Evolutionary conservation across 2,888 invertebrate genomes (phyloP), one percentile per base, ranked within the genome.

Genomic region (Hydraecia micacea): DNA sequence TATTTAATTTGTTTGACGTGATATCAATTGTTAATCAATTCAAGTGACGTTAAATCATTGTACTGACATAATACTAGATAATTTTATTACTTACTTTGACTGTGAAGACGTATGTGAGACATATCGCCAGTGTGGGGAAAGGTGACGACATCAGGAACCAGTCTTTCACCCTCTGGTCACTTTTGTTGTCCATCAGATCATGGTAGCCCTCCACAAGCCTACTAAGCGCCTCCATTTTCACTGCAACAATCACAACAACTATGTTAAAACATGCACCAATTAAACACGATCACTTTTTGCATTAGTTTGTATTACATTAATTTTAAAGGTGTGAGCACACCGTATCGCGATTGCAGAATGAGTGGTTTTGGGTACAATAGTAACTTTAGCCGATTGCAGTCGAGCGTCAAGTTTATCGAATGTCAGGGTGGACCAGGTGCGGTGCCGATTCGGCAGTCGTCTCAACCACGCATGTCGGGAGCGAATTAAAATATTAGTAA

Each of bases 61-160:
- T 71, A 65, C 58, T 73, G 73, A 73, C 62, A 77, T 72, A 72
- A 66, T 63, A 65, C 62, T 52, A 25, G 11, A 7, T 66, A 46
- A 60, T n/a, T n/a, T n/a, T n/a, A n/a, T 42, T 73, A 93, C 95
- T 95, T 94, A 97, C 97, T 97, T 98, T 98, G 74, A 98, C 98
- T 91, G 97, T 97, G 91, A 98, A 98, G 52, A 98, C 98, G 93
- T 99, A 99, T 90, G 97, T 96, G 81, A 98, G 95, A 91, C 98
- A 98, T 90, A 98, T 98, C 81, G 97, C 94, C 80, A 98, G 92
- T 73, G 99, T 98, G 68, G 98, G 98, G 83, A 98, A 97, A 13
- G 98, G 99, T 36, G 98, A 98, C 89, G 98, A 98, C 98, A 99
- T 98, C 95, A 99, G 96, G 78, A 98, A 97, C 98, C 98, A 99